Base-by-base conservation (phyloP, 2,888 invertebrate species). In the Pseudolycoriella hygida region DNA sequence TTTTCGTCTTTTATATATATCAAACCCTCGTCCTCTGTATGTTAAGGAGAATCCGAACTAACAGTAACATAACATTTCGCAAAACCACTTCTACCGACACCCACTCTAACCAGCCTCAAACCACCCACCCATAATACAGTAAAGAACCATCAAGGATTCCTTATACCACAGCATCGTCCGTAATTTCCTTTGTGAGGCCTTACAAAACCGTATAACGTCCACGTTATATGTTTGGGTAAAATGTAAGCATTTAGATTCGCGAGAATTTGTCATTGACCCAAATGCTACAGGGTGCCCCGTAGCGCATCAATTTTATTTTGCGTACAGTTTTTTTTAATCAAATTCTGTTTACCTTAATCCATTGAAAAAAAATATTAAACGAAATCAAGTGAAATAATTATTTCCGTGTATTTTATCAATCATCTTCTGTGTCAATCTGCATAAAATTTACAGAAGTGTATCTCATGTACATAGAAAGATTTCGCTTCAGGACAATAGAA, bases 401-500 rank as follows among this genome's bases (percentile, higher is more conserved):
- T 34, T 34, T 34, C 11, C 5, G 3, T 5, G n/a, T 34, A 12
- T 3, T 5, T 34, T 14, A 12, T 25, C 25, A 4, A 25, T 6
- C 25, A 8, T 4, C 25, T 25, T 25, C 25, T 8, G 25, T 25
- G 25, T 25, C 25, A 25, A 25, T 25, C 25, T 25, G 5, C 8
- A 8, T 25, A 25, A 25, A 34, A 34, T 34, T 34, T 34, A 8
- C 34, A 34, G 34, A 34, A 34, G 34, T 34, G 15, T 25, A 25
- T 25, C 25, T 25, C 25, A 34, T 34, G 34, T 34, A 34, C 15
- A 34, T 34, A 34, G 34, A 34, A 34, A 34, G 34, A 34, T 34
- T 52, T 4, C 50, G 52, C 52, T 52, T 45, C 49, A 49, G 52
- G 52, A 51, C 52, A 48, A 47, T 43, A 43, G 20, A 31, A 40